Percentiles rank a stretch among this genome's conserved stretches.
Evolutionary conservation across 2,888 invertebrate species (phyloP).

Genomic region (Cylloceria caligata): DNA sequence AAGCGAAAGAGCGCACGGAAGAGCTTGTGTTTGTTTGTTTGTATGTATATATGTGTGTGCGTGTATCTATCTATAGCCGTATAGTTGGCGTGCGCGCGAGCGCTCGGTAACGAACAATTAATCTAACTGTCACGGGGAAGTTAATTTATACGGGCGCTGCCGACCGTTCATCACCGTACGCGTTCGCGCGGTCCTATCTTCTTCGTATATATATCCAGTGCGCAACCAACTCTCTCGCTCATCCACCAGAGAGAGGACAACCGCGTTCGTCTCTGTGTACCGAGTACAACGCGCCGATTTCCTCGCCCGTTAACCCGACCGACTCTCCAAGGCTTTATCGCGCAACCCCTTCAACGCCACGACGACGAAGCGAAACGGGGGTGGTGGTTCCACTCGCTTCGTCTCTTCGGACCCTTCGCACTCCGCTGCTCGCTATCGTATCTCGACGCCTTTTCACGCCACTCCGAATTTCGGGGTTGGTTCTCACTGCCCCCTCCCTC

Average conservation of each 20-base stretch:
- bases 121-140: conserved; percentile 82
- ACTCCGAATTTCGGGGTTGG: conserved; percentile 55
- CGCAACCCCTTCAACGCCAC: conserved; percentile 66
- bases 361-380: conserved; percentile 41
- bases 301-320: conserved; percentile 61
- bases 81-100: conserved; percentile 55
- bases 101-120: conserved; percentile 79
- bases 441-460: conserved; percentile 67
- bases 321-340: conserved; percentile 67
- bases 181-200: conserved; percentile 75
- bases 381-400: conserved; percentile 58
- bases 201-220: conserved; percentile 72
- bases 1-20: conserved; percentile 50
- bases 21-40: conserved; percentile 7
- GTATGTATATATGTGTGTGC: too few relatives aligned
- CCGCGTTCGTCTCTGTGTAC: conserved; percentile 18
- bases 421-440: conserved; percentile 52
- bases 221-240: conserved; percentile 32
- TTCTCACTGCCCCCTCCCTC: conserved; percentile 5
- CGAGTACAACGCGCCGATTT: conserved; percentile 56
- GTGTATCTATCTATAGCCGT: too few relatives aligned
- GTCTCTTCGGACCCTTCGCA: conserved; percentile 37
- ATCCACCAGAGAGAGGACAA: conserved; percentile 15
- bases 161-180: conserved; percentile 80
- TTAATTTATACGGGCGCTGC: conserved; percentile 81